These are phyloP conservation scores for Torymus texanus DNA, from an alignment of 2,888 invertebrate genomes.

Conservation along the genomic window DNA sequence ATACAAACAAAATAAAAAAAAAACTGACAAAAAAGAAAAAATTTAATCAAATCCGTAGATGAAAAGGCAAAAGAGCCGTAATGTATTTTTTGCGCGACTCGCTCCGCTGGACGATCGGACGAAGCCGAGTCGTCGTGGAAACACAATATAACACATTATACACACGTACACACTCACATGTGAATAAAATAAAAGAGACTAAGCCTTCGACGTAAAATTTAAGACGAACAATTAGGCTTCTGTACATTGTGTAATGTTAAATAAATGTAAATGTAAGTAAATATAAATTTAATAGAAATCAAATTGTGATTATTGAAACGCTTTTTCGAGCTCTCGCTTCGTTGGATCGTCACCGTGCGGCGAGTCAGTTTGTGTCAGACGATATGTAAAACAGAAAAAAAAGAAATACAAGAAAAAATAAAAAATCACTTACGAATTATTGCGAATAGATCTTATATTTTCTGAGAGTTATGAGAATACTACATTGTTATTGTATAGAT, in stretches of 20 bases:
- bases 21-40: slow-evolving; percentile 21
- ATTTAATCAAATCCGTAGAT: slow-evolving; percentile 49
- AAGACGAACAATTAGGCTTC: slow-evolving; percentile 43
- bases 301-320: slow-evolving; percentile 53
- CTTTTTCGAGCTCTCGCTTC: slow-evolving; percentile 45
- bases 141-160: not conserved
- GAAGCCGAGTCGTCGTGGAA: slow-evolving; percentile 23
- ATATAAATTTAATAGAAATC: slow-evolving; percentile 34
- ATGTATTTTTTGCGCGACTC: slow-evolving; percentile 52
- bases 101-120: slow-evolving; percentile 43
- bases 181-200: slow-evolving; percentile 32
- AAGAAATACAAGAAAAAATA: not conserved
- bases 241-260: slow-evolving; percentile 40
- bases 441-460: slow-evolving; percentile 73
- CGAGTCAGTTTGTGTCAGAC: slow-evolving; percentile 48
- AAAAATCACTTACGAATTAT: slow-evolving; percentile 64
- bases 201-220: slow-evolving; percentile 48
- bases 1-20: slow-evolving; percentile 6
- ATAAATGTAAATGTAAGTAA: slow-evolving; percentile 30
- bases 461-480: slow-evolving; percentile 72
- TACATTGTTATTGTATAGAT: slow-evolving; percentile 75
- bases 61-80: slow-evolving; percentile 14
- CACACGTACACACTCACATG: no score
- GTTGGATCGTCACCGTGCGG: slow-evolving; percentile 45
- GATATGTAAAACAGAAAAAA: slow-evolving; percentile 35